Base-by-base conservation (phyloP, 2,888 invertebrate genomes). In the Thereva unica region DNA sequence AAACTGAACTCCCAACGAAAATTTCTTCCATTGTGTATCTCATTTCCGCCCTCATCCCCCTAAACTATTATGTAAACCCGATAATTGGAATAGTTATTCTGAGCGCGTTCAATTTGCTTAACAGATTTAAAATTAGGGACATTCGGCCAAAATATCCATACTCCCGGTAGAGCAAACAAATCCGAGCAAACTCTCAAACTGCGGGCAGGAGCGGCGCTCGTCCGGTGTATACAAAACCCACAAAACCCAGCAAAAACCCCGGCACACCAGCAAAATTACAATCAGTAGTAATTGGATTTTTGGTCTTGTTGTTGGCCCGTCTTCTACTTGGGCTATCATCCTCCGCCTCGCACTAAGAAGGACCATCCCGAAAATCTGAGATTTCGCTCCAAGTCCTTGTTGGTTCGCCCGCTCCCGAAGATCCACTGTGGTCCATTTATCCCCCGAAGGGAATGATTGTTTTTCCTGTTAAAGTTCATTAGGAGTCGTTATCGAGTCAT, bases 401-500 rank as follows among this genome's bases (percentile, higher is more conserved):
- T 44, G 56, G 35, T 34, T 6, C 23, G 8, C 34, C 23, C 37
- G 42, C 23, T 56, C 44, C 34, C 38, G 12, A 59, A 47, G 45
- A 45, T 34, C 38, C 45, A 49, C 45, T 12, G 12, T 40, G 38
- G 47, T 59, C 59, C 49, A 59, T 59, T 59, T 44, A 64, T 44
- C 35, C 52, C 44, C 44, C 41, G 3, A 41, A 47, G 44, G 52
- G 64, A 37, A 53, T 69, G 64, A 67, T 69, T 69, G 64, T 61
- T 69, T 69, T 67, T 67, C 64, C 54, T 67, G 64, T 67, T 69
- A 69, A 66, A 64, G 64, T 69, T 69, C 69, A 67, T 69, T 69
- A 69, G 65, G 67, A 67, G 59, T 69, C 64, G 69, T 69, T 69
- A 69, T 67, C 69, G 50, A 67, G 64, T 67, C 69, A 69, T 69